Percentiles rank a stretch among this genome's conserved stretches.
phyloP scores from a whole-genome alignment of 2,797 vertebrate species.

The Pantherophis alleghaniensis region DNA sequence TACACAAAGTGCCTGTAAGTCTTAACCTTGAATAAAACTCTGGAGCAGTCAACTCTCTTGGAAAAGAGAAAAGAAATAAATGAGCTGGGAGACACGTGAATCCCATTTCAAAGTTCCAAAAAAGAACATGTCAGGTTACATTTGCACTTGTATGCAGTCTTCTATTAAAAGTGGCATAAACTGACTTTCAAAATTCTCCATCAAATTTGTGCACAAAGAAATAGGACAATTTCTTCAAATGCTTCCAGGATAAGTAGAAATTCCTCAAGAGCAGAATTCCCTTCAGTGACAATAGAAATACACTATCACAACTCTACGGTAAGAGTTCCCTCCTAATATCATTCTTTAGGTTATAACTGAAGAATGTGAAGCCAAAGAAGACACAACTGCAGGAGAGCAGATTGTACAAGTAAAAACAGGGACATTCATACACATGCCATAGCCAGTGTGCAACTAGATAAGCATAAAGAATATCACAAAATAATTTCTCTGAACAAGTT shows the following conservation, averaged over 20 bases:
- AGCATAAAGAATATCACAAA: neutral
- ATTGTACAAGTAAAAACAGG: neutral
- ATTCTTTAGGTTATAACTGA: neutral
- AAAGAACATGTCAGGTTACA: conserved; percentile 48
- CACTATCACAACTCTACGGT: neutral
- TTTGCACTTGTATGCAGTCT: neutral
- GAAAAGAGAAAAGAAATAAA: conserved; percentile 14
- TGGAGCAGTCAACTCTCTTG: conserved; percentile 15
- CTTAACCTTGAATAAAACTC: conserved; percentile 41
- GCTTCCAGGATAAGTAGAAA: neutral
- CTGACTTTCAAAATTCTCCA: neutral
- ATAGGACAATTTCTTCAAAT: neutral
- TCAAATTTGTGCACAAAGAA: neutral
- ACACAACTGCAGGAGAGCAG: neutral
- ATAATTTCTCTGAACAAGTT: neutral
- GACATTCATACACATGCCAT: neutral
- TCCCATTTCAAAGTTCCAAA: conserved; percentile 22
- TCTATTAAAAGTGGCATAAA: neutral
- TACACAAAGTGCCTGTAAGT: conserved; percentile 10
- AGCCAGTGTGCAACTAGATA: neutral
- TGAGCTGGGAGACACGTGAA: neutral
- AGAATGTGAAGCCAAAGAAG: neutral
- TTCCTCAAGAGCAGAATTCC: neutral
- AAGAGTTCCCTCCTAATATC: neutral
- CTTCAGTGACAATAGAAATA: neutral